phyloP scores from a whole-genome alignment of 2,113 vertebrate species.

The Grammomys dolichurus region DNA sequence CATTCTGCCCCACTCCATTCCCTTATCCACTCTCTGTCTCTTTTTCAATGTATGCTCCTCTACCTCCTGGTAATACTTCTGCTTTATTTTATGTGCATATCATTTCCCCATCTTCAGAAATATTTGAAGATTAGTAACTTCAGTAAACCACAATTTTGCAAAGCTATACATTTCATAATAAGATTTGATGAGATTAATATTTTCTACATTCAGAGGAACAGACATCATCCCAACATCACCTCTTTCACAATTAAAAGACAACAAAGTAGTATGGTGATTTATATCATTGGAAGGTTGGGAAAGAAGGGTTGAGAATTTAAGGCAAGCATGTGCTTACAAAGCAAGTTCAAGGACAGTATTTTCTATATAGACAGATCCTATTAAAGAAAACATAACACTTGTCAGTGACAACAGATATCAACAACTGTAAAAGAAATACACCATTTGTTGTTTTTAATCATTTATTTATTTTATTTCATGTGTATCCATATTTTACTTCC shows the following conservation, averaged over 20 bases:
- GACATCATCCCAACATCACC: neutral
- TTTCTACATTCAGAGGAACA: neutral
- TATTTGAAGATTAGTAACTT: conserved; percentile 6
- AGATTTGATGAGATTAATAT: neutral
- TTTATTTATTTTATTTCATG: neutral
- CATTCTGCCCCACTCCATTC: neutral
- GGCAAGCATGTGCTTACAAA: neutral
- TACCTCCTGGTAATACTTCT: neutral
- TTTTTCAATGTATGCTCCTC: neutral
- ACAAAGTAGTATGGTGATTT: neutral
- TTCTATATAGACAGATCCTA: too few relatives aligned
- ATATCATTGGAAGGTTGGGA: neutral
- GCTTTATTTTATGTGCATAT: conserved; percentile 29
- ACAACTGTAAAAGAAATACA: neutral
- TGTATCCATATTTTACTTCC: neutral
- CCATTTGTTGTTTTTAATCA: conserved; percentile 13
- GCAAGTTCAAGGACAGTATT: neutral
- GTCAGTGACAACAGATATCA: neutral
- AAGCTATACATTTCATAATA: conserved; percentile 7
- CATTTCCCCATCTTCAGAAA: conserved; percentile 22
- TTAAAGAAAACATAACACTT: neutral
- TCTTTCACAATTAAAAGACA: conserved; percentile 2
- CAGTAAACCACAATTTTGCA: conserved; percentile 4
- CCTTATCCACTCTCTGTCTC: neutral
- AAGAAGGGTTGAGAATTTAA: too few relatives aligned